Percentiles rank a stretch among this genome's conserved stretches.
Conservation (phyloP, 2,888 invertebrate species). For the Nycteola revayana region DNA sequence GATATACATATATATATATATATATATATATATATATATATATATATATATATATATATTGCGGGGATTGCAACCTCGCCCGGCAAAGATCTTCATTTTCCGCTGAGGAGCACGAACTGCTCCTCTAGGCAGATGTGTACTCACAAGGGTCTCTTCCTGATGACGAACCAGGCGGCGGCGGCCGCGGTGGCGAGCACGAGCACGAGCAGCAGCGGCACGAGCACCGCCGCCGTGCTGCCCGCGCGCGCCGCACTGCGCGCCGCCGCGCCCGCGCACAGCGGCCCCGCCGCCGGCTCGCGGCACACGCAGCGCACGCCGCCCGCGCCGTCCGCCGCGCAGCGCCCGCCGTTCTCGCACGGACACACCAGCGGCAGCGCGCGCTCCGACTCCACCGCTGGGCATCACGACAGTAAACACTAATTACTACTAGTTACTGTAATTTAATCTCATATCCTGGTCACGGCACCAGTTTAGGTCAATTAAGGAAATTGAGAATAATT, state of each 20-base stretch:
- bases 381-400: conserved; percentile 86
- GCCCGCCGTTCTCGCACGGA: conserved; percentile 93
- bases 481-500: too few relatives aligned
- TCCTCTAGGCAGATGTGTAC: too few relatives aligned
- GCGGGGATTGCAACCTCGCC: too few relatives aligned
- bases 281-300: conserved; percentile 85
- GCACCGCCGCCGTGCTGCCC: conserved; percentile 86
- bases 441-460: too few relatives aligned
- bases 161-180: conserved; percentile 90
- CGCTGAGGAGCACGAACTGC: too few relatives aligned
- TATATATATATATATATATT: too few relatives aligned
- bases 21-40: too few relatives aligned
- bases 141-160: conserved; percentile 93
- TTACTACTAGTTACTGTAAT: background rate
- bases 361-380: conserved; percentile 90
- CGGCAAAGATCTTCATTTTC: too few relatives aligned
- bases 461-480: too few relatives aligned
- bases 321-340: conserved; percentile 81
- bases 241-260: conserved; percentile 81
- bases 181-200: conserved; percentile 87
- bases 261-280: conserved; percentile 83
- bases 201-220: conserved; percentile 91
- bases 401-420: background rate
- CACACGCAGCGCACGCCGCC: conserved; percentile 84
- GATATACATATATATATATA: too few relatives aligned